A percentile compares a stretch with the other conserved stretches of the same genome.
phyloP scores from a whole-genome alignment of 2,797 vertebrate species.

The Petrocephalus sullivani region DNA sequence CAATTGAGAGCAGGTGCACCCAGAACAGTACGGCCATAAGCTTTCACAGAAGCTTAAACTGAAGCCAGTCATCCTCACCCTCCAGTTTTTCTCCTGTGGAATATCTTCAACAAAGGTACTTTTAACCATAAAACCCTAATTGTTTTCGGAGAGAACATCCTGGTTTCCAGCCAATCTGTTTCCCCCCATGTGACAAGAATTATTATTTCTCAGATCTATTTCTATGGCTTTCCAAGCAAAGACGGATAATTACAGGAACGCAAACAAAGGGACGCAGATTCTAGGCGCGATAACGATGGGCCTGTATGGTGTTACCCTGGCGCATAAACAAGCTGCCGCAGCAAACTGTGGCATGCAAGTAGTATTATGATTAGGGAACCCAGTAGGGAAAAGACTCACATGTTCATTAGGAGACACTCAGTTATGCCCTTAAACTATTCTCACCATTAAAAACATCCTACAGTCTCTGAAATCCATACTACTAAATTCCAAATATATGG shows the following conservation, averaged over 20 bases:
- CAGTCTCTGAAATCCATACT: neutral
- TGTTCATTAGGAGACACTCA: neutral
- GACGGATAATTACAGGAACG: neutral
- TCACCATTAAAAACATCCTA: neutral
- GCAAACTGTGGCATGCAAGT: neutral
- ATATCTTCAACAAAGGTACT: neutral
- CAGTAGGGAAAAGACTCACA: neutral
- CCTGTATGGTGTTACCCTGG: neutral
- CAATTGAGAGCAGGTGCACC: neutral
- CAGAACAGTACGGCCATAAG: neutral
- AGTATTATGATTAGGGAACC: neutral
- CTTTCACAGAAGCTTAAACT: neutral
- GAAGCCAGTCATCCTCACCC: neutral
- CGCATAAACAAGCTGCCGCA: neutral
- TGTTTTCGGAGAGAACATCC: neutral
- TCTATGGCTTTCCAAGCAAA: neutral
- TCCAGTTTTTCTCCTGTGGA: neutral
- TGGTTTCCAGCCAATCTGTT: neutral
- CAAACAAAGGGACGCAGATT: neutral
- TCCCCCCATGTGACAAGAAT: neutral
- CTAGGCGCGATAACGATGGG: neutral
- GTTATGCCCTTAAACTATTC: neutral
- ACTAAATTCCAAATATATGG: neutral
- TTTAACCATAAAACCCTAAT: neutral
- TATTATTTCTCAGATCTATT: neutral